phyloP scores from a whole-genome alignment of 2,113 vertebrate genomes.

The Nothoprocta perdicaria region DNA sequence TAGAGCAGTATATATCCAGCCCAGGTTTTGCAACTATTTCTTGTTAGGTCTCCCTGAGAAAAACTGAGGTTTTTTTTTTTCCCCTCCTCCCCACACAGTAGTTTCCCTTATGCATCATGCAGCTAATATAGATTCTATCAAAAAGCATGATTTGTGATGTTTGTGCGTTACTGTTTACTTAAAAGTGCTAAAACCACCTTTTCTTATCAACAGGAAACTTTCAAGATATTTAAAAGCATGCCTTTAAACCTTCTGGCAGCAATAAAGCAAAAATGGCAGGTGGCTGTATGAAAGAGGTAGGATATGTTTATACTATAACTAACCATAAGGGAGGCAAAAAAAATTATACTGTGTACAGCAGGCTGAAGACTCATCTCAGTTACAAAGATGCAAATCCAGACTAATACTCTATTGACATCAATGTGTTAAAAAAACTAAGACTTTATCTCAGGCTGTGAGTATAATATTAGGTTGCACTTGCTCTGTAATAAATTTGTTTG shows the following conservation, averaged over 20 bases:
- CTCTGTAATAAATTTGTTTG: background rate
- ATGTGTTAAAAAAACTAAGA: background rate
- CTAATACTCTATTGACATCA: background rate
- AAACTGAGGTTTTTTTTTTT: background rate
- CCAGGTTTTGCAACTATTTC: background rate
- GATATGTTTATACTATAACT: constrained; percentile 66
- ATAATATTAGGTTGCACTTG: background rate
- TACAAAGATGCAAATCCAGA: constrained; percentile 15
- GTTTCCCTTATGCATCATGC: constrained; percentile 37
- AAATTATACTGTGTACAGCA: background rate
- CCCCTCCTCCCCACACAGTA: background rate
- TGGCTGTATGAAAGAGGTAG: constrained; percentile 71
- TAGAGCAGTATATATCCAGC: background rate
- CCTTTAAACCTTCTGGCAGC: constrained; percentile 72
- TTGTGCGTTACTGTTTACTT: constrained; percentile 72
- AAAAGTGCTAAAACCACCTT: constrained; percentile 75
- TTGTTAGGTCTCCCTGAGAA: background rate
- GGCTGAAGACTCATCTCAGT: constrained; percentile 3
- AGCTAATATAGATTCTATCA: constrained; percentile 72
- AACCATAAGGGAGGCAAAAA: background rate
- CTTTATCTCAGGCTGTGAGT: background rate
- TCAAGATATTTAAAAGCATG: constrained; percentile 78
- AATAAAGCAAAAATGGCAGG: constrained; percentile 78
- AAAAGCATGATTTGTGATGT: constrained; percentile 75
- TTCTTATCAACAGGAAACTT: constrained; percentile 81